Conservation (phyloP, 2,888 invertebrate genomes). For the Papilio protenor region DNA sequence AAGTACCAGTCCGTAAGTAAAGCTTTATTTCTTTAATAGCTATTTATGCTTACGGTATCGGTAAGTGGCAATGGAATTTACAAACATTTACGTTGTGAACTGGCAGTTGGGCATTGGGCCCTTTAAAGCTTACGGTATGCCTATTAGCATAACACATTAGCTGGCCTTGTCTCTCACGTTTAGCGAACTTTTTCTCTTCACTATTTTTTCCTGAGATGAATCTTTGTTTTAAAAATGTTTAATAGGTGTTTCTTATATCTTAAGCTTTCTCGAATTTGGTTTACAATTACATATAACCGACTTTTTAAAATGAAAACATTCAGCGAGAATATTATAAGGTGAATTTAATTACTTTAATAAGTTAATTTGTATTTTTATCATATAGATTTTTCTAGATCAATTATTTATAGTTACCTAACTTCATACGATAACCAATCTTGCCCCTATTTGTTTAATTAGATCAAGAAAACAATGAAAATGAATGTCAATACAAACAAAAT, state of each 20-base stretch:
- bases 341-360: no score
- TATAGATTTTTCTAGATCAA: no score
- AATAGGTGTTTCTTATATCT: no score
- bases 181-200: constrained; percentile 25
- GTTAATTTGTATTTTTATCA: no score
- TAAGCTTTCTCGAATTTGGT: no score
- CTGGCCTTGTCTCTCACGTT: constrained; percentile 33
- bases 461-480: constrained; percentile 24
- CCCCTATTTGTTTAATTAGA: constrained; percentile 23
- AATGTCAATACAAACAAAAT: constrained; percentile 23
- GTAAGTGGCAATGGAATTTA: constrained; percentile 43
- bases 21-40: constrained; percentile 45
- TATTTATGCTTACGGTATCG: constrained; percentile 36
- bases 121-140: constrained; percentile 37
- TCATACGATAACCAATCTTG: no score
- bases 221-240: no score
- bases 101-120: constrained; percentile 19
- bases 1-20: constrained; percentile 97
- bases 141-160: constrained; percentile 39
- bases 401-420: no score
- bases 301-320: no score
- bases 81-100: constrained; percentile 38
- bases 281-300: no score
- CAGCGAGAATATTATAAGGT: no score
- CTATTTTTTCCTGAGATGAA: no score